phyloP scores from a whole-genome alignment of 2,888 invertebrate species.

The Lasioglossum marginatum region DNA sequence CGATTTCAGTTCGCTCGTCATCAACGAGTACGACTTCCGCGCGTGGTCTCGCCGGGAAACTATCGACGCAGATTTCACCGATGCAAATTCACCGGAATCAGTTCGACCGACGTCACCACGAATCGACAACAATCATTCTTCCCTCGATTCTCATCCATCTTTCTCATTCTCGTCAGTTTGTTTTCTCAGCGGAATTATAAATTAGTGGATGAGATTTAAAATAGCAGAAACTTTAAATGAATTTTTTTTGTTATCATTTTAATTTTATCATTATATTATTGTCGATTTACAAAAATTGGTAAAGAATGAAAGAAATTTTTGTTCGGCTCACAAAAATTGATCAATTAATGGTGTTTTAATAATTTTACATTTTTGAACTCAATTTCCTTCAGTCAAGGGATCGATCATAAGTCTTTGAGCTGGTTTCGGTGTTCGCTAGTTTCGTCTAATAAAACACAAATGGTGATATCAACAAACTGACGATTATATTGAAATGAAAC shows the following conservation, averaged over 20 bases:
- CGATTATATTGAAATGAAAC: background rate
- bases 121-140: background rate
- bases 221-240: background rate
- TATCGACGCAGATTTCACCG: background rate
- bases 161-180: background rate
- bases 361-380: background rate
- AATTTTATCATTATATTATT: background rate
- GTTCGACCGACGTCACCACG: background rate
- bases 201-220: background rate
- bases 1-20: slow-evolving; percentile 31
- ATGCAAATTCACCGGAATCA: background rate
- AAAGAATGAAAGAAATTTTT: background rate
- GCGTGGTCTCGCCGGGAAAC: background rate
- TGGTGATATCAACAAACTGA: background rate
- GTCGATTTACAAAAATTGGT: background rate
- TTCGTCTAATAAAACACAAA: background rate
- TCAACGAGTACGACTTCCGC: background rate
- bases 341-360: background rate
- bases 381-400: background rate
- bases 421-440: background rate
- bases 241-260: background rate
- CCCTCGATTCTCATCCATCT: background rate
- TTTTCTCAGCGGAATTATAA: background rate
- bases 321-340: no score
- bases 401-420: background rate